Conservation (phyloP, 2,797 vertebrate species). For the Pelodytes ibericus region DNA sequence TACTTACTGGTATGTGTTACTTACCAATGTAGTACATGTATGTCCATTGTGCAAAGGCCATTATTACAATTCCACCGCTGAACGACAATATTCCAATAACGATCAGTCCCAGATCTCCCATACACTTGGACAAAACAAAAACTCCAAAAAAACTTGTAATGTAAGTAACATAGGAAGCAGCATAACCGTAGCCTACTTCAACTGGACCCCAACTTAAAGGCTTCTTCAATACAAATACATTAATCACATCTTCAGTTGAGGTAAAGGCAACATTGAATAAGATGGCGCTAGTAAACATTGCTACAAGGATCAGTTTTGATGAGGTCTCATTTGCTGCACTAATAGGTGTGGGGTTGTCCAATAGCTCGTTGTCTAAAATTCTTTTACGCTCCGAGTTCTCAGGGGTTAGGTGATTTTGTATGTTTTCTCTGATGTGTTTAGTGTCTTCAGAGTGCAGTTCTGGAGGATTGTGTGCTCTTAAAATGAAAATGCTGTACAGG, state of each 20-base stretch:
- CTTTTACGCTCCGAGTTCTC: slow-evolving; percentile 37
- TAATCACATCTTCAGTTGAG: slow-evolving; percentile 80
- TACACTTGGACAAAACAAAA: slow-evolving; percentile 77
- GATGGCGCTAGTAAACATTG: slow-evolving; percentile 79
- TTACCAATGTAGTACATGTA: slow-evolving; percentile 89
- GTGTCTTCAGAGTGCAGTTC: neutral
- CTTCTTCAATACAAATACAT: slow-evolving; percentile 81
- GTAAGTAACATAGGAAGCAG: slow-evolving; percentile 82
- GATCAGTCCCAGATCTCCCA: slow-evolving; percentile 81
- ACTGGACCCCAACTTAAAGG: slow-evolving; percentile 85
- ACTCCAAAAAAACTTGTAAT: slow-evolving; percentile 91
- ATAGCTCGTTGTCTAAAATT: slow-evolving; percentile 1
- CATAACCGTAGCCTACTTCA: slow-evolving; percentile 89
- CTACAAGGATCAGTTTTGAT: slow-evolving; percentile 58
- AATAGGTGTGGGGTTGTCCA: neutral
- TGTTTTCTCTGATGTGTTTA: slow-evolving; percentile 9
- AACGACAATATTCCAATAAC: slow-evolving; percentile 89
- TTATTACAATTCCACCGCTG: slow-evolving; percentile 81
- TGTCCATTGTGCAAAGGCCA: slow-evolving; percentile 84
- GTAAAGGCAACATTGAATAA: slow-evolving; percentile 81
- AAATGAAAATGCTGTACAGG: slow-evolving; percentile 74
- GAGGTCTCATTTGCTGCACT: slow-evolving; percentile 21
- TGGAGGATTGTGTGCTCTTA: slow-evolving; percentile 58
- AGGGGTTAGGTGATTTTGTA: slow-evolving; percentile 51
- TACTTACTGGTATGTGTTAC: slow-evolving; percentile 55